phyloP scores from a whole-genome alignment of 2,797 vertebrate species.

The Falco novaeseelandiae region DNA sequence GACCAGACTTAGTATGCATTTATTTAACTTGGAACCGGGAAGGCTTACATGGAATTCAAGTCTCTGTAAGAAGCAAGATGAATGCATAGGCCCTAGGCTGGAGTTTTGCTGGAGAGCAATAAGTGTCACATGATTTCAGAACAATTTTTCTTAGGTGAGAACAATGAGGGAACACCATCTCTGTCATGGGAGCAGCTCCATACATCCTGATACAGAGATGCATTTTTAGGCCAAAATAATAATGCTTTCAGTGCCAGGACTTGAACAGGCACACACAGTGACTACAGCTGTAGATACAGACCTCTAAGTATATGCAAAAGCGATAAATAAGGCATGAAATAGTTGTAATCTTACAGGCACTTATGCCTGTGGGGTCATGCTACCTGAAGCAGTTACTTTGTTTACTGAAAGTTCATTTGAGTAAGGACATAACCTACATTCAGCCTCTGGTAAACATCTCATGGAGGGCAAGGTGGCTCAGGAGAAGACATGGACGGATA shows the following conservation, averaged over 20 bases:
- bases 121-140: background rate
- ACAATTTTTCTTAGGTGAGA: background rate
- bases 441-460: background rate
- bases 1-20: background rate
- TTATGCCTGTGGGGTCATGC: background rate
- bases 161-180: background rate
- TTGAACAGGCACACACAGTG: background rate
- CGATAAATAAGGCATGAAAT: slow-evolving; percentile 13
- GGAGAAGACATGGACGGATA: background rate
- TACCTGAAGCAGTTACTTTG: background rate
- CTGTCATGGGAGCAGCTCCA: background rate
- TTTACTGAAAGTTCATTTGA: background rate
- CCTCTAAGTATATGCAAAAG: background rate
- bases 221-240: background rate
- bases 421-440: background rate
- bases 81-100: background rate
- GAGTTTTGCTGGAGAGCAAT: background rate
- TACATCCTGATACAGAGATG: background rate
- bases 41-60: background rate
- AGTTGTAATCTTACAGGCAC: background rate
- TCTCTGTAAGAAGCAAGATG: background rate
- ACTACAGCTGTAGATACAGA: background rate
- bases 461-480: background rate
- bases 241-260: background rate
- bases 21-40: background rate